Percentiles rank a stretch among this genome's conserved stretches.
These are phyloP conservation scores for Byasa hedistus DNA, from an alignment of 2,888 invertebrate genomes.

Conservation along the genomic window DNA sequence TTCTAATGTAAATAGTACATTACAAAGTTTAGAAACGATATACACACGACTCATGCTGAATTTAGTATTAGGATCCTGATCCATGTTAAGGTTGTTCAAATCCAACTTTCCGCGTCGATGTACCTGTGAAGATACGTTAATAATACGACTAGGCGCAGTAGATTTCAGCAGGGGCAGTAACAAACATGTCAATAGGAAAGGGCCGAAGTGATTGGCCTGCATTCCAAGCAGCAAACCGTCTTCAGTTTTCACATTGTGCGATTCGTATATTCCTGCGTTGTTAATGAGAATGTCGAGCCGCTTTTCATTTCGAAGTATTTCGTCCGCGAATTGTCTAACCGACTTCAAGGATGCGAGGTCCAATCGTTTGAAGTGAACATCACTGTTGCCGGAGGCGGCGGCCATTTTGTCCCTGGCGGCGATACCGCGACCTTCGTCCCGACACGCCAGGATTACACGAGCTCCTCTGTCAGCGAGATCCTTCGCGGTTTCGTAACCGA, in stretches of 20 bases:
- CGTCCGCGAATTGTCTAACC: slow-evolving; percentile 79
- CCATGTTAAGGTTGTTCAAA: slow-evolving; percentile 38
- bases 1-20: slow-evolving; percentile 86
- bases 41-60: slow-evolving; percentile 36
- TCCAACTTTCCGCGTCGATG: slow-evolving; percentile 43
- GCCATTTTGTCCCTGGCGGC: slow-evolving; percentile 57
- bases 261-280: slow-evolving; percentile 76
- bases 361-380: slow-evolving; percentile 57
- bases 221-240: slow-evolving; percentile 81
- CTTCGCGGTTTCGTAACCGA: slow-evolving; percentile 86
- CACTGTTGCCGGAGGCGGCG: slow-evolving; percentile 38
- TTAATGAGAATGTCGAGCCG: slow-evolving; percentile 79
- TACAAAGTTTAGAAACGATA: slow-evolving; percentile 84
- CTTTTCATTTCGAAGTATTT: slow-evolving; percentile 66
- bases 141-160: slow-evolving; percentile 50
- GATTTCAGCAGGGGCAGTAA: slow-evolving; percentile 61
- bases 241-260: slow-evolving; percentile 64
- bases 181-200: slow-evolving; percentile 83
- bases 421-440: slow-evolving; percentile 83
- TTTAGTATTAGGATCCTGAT: slow-evolving; percentile 22
- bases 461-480: slow-evolving; percentile 85
- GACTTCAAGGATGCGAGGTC: slow-evolving; percentile 75
- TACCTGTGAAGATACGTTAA: slow-evolving; percentile 50
- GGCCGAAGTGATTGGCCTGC: slow-evolving; percentile 81
- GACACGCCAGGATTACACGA: slow-evolving; percentile 88